Base-by-base conservation (phyloP, 2,797 vertebrate species). In the Philypnodon macrostomus region DNA sequence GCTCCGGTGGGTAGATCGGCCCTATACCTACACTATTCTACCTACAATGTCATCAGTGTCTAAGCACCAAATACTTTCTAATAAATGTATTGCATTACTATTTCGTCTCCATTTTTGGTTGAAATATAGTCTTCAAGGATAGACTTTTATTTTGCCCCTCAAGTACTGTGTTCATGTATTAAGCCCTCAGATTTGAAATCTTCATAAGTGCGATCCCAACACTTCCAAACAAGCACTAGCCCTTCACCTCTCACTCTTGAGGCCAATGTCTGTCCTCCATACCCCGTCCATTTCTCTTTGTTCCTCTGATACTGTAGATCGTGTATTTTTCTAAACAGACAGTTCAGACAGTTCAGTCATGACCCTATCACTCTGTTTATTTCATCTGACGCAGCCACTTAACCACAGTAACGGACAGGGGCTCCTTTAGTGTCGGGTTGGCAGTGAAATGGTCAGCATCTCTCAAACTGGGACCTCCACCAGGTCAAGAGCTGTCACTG, bases 401-500 rank as follows among this genome's bases (percentile, higher is more conserved):
- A 63, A 58, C 62, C 47, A n/a, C 7, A 53, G 41, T 41, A 21
- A 38, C 39, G 66, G 63, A 70, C 40, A 53, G 29, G 38, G 21
- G 39, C 2, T 71, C 56, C 15, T n/a, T n/a, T n/a, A 1, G 62
- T 56, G 63, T 42, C 5, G 23, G 44, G 26, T 41, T 52, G 26
- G 32, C 26, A 31, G 47, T 19, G 47, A 58, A 38, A 34, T 51
- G 36, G 60, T 73, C 68, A 59, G 71, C 60, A 66, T 75, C 53
- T 58, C 42, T 44, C 49, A 45, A 14, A 54, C 37, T 17, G 39
- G 23, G 40, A 64, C 46, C 50, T 9, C 0, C 1, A 44, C 63
- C 54, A 57, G 74, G 73, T 80, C 64, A 71, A 19, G 55, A 65
- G 53, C 70, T 78, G 77, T 84, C 81, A 72, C 55, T 21, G 35